Base-by-base conservation (phyloP, 2,797 vertebrate species). In the Karalla daura region DNA sequence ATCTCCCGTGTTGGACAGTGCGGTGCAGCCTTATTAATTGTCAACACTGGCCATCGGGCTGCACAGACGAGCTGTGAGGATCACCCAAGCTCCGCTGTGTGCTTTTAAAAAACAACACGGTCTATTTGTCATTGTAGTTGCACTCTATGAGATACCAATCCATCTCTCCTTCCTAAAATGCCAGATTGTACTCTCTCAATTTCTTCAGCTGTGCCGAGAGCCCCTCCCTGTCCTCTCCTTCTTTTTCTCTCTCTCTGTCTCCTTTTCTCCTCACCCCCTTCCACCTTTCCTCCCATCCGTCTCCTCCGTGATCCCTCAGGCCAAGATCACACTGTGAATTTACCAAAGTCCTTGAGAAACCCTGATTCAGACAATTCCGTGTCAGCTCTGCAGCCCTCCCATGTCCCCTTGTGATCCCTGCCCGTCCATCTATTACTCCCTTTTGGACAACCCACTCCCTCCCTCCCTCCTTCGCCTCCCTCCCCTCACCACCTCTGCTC, bases 331-430 rank as follows among this genome's bases (percentile, higher is more conserved):
- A 80, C 67, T 55, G 72, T 55, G 76, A 89, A 88, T 88, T 81
- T 82, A 84, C 78, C 71, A 23, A 86, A 89, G 88, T 88, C 90
- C 87, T 91, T 85, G 83, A 91, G 81, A 91, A 86, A 75, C 55
- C 85, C 88, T 76, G 64, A 89, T 81, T 87, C 84, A 84, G 88
- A 89, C 44, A 40, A 68, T 80, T 76, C 41, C 6, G 23, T 69
- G 76, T 76, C 68, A 75, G 75, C 79, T 33, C 70, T 10, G 14
- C 49, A 20, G 75, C 76, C 72, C 64, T 68, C 72, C 76, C 20
- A 27, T 30, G 17, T 80, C 66, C 63, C 53, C 52, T 46, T 13
- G 65, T 71, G 75, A 86, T 73, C 84, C 76, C 70, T 37, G 39
- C 56, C 82, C 32, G 67, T 88, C 86, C 63, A 84, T 89, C 87